phyloP scores from a whole-genome alignment of 2,888 invertebrate species.

The Ommatoiulus sabulosus region DNA sequence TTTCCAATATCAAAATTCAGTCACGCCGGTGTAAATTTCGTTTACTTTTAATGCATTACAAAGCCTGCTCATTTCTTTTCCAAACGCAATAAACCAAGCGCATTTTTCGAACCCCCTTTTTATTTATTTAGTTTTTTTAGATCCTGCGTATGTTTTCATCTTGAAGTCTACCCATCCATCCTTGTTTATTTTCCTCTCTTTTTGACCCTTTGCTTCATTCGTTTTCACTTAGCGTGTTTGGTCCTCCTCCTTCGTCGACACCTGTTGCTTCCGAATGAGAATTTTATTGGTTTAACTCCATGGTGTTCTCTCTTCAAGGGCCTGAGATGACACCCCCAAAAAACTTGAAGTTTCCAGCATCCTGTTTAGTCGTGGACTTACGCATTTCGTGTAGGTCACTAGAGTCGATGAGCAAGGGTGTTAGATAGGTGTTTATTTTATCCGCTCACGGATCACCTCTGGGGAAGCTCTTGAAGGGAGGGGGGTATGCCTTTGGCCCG shows the following conservation, averaged over 20 bases:
- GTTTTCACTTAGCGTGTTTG: conserved; percentile 3
- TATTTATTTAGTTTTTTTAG: no score
- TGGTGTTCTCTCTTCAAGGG: no score
- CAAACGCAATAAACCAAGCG: no score
- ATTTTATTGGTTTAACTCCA: not conserved
- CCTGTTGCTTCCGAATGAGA: conserved; percentile 2
- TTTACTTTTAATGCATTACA: no score
- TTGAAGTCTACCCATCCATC: no score
- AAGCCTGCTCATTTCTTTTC: no score
- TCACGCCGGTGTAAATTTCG: no score
- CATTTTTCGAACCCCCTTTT: no score
- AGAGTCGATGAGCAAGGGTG: not conserved
- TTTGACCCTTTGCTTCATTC: not conserved
- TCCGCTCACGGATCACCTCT: not conserved
- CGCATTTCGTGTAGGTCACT: not conserved
- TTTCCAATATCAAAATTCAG: no score
- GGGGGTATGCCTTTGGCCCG: not conserved
- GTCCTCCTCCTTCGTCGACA: not conserved
- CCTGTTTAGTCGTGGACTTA: not conserved
- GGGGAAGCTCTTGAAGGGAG: not conserved
- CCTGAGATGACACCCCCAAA: not conserved
- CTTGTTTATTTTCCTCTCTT: no score
- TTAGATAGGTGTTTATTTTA: not conserved
- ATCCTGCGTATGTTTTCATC: no score
- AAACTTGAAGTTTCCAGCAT: not conserved